phyloP scores from a whole-genome alignment of 2,888 invertebrate genomes.

The Heliconius aoede region DNA sequence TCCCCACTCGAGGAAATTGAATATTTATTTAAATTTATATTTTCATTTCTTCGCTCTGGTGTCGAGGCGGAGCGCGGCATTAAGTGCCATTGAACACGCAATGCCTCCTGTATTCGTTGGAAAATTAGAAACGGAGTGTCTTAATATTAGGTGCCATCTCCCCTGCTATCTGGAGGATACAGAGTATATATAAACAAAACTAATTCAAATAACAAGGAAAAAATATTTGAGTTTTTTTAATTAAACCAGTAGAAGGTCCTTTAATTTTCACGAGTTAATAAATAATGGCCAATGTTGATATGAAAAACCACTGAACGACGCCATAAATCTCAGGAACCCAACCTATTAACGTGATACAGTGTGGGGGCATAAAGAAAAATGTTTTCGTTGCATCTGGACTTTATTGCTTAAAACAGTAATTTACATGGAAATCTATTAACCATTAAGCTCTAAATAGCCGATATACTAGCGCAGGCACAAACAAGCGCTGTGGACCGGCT shows the following conservation, averaged over 20 bases:
- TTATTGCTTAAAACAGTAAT: constrained; percentile 30
- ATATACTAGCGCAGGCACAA: constrained; percentile 32
- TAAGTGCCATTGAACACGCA: too few species aligned
- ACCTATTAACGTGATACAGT: constrained; percentile 37
- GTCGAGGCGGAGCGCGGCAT: too few species aligned
- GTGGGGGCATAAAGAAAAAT: constrained; percentile 15
- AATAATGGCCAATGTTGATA: constrained; percentile 37
- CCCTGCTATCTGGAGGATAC: too few species aligned
- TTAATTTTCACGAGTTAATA: constrained; percentile 23
- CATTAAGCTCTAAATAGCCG: constrained; percentile 34
- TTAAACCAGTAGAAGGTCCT: constrained; percentile 14
- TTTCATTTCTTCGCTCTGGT: too few species aligned
- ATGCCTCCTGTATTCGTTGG: too few species aligned
- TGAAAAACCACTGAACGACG: constrained; percentile 39
- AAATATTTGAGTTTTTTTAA: background rate
- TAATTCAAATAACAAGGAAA: background rate
- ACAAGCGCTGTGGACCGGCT: constrained; percentile 3
- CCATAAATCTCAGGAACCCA: constrained; percentile 38
- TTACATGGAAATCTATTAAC: constrained; percentile 28
- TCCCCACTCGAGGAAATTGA: too few species aligned
- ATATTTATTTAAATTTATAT: too few species aligned
- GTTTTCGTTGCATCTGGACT: constrained; percentile 28
- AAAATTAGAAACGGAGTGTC: too few species aligned
- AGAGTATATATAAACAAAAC: background rate
- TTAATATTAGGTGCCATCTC: background rate